Conservation (phyloP, 2,797 vertebrate species). For the Ispidina picta region DNA sequence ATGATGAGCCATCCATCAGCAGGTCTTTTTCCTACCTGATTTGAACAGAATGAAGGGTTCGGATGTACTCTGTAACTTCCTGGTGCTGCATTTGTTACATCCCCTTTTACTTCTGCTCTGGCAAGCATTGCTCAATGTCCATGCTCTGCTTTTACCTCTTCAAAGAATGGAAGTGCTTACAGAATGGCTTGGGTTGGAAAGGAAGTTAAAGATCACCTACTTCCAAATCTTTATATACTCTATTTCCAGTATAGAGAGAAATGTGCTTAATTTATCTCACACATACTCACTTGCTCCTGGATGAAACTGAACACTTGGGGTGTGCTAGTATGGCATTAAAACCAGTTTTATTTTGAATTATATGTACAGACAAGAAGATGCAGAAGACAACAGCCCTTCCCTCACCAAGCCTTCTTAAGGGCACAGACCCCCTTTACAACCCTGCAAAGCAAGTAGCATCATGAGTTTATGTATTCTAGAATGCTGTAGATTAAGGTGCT, state of each 20-base stretch:
- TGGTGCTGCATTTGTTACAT: neutral
- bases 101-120: neutral
- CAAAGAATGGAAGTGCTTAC: neutral
- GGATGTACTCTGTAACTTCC: neutral
- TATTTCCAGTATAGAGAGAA: neutral
- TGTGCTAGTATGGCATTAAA: neutral
- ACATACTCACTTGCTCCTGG: neutral
- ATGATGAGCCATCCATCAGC: rapidly evolving
- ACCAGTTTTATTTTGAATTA: neutral
- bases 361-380: neutral
- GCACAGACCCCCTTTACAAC: neutral
- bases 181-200: neutral
- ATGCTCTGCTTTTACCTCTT: neutral
- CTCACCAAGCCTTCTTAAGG: neutral
- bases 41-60: rapidly evolving
- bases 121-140: neutral
- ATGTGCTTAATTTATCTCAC: neutral
- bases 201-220: neutral
- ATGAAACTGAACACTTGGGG: neutral
- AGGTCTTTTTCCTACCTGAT: neutral
- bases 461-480: rapidly evolving
- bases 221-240: neutral
- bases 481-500: rapidly evolving
- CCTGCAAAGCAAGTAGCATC: neutral
- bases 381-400: neutral